These are phyloP conservation scores for Clarias platycephalus DNA, from an alignment of 2,797 vertebrate genomes.

Conservation along the genomic window DNA sequence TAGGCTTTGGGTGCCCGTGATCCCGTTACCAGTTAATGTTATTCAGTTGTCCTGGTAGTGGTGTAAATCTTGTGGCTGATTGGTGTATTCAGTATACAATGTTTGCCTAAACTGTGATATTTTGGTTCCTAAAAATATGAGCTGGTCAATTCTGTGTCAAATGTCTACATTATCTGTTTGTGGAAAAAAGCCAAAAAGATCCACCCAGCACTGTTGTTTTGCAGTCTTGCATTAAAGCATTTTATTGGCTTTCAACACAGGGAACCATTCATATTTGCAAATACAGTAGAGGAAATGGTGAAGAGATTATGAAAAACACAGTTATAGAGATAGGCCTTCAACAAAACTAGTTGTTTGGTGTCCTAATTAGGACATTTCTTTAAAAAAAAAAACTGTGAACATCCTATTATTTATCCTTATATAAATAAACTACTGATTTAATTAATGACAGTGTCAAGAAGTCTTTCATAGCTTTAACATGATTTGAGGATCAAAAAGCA, in stretches of 20 bases:
- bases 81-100: neutral
- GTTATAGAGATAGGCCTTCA: constrained; percentile 7
- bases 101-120: constrained; percentile 3
- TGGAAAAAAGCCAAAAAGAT: neutral
- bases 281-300: neutral
- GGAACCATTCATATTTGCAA: neutral
- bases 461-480: neutral
- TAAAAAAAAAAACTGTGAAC: neutral
- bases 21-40: no score
- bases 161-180: neutral
- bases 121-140: neutral
- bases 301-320: constrained; percentile 24
- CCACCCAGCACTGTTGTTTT: neutral
- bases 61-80: no score
- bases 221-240: neutral
- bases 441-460: neutral
- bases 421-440: constrained; percentile 48
- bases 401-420: constrained; percentile 56
- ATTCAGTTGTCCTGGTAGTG: no score
- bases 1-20: no score
- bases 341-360: constrained; percentile 39
- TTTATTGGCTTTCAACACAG: neutral
- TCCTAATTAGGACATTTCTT: constrained; percentile 21
- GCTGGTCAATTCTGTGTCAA: neutral
- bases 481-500: neutral